Evolutionary conservation across 2,888 invertebrate species (phyloP), one percentile per base, ranked within the genome.

Genomic region (Cephus pulcher): DNA sequence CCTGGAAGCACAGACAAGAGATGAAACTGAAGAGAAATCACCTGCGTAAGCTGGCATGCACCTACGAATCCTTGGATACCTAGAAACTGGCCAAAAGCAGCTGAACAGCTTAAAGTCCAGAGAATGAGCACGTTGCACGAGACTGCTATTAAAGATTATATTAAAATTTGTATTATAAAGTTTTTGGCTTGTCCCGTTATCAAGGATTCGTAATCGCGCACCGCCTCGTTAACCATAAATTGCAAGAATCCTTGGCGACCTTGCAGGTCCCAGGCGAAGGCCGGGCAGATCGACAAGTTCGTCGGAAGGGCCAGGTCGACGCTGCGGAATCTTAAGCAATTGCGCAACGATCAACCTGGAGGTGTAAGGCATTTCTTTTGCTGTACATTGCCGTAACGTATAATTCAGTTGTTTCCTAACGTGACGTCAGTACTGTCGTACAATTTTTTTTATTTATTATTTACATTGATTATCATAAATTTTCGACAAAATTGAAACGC

Each of bases 271-370:
- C 85, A 82, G 40, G 80, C 84, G 32, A 88, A 87, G 81, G 79
- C 84, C 68, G 88, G 87, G 79, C 86, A 86, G 79, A 81, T 89
- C 77, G 84, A 86, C 73, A 88, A 88, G 79, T 85, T 90, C 75
- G 83, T 87, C 56, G 83, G 80, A 80, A 89, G 84, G 81, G 82
- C 86, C 12, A 89, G 88, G 82, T 86, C 83, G 15, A 82, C 82
- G 6, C 76, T 88, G 74, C 84, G 86, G 40, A 84, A 79, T 76
- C 79, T 90, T 68, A 85, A 85, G 70, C 85, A 86, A 37, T 82
- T 91, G 79, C 88, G 89, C 73, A 86, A 82, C 78, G 86, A 90
- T 32, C 89, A 90, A 78, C 91, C 90, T 70, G 89, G 89, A 84
- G 82, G 84, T 85, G 91, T 91, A 88, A 86, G 56, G 56, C 56